phyloP scores from a whole-genome alignment of 1,140 invertebrate species.

The Argopecten irradians region DNA sequence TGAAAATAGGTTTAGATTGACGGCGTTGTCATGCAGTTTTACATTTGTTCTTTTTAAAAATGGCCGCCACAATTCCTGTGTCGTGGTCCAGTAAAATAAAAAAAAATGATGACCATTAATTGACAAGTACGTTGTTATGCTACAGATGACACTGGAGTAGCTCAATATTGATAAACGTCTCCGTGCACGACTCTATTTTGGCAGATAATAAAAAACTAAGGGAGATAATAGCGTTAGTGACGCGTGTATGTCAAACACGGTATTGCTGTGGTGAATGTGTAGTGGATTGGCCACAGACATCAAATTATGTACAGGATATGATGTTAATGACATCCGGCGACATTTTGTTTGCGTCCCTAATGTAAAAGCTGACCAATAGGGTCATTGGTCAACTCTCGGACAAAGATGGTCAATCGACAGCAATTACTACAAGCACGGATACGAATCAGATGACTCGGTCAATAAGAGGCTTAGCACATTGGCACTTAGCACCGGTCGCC shows the following conservation, averaged over 20 bases:
- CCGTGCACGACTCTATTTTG: conserved; percentile 2
- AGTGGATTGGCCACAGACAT: background rate
- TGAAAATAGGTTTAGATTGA: too few species aligned
- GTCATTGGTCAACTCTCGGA: conserved; percentile 6
- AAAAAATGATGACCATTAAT: too few species aligned
- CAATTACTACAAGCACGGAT: background rate
- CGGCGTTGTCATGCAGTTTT: too few species aligned
- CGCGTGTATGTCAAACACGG: background rate
- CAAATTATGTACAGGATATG: conserved; percentile 11
- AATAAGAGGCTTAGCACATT: background rate
- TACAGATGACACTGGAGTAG: background rate
- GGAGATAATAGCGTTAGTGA: background rate
- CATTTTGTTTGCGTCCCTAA: background rate
- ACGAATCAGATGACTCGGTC: background rate
- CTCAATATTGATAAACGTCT: background rate
- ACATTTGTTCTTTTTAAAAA: too few species aligned
- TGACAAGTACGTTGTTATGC: too few species aligned
- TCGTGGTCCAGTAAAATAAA: too few species aligned
- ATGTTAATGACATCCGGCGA: background rate
- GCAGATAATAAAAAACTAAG: background rate
- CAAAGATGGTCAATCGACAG: conserved; percentile 2
- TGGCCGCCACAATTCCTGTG: too few species aligned
- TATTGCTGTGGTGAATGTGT: background rate
- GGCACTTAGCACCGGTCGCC: background rate
- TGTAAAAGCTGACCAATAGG: background rate